Evolutionary conservation across 2,113 vertebrate genomes (phyloP).

Genomic region (Hassar affinis): DNA sequence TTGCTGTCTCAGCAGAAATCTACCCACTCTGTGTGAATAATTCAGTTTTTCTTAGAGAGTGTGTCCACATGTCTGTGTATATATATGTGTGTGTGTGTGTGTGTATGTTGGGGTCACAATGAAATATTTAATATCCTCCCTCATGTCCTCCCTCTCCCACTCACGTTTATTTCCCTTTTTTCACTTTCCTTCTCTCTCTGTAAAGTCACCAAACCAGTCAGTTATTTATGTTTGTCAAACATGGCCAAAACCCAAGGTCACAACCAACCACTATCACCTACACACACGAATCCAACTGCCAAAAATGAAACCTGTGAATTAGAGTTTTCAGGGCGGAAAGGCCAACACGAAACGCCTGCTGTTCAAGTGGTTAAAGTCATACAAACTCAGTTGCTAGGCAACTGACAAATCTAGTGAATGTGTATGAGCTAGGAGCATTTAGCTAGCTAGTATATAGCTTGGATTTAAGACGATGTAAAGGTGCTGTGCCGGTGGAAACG

Average conservation of each 20-base stretch:
- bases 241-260: slow-evolving; percentile 24
- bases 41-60: slow-evolving; percentile 63
- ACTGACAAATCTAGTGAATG: not conserved
- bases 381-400: not conserved
- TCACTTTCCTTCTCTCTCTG: slow-evolving; percentile 44
- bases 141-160: slow-evolving; percentile 22
- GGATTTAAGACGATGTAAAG: not conserved
- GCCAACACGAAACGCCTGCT: not conserved
- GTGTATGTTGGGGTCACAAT: slow-evolving; percentile 56
- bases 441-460: not conserved
- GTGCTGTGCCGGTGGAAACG: not conserved
- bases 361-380: not conserved
- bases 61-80: slow-evolving; percentile 48
- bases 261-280: not conserved
- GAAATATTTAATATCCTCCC: slow-evolving; percentile 74
- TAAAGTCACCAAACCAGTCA: not conserved
- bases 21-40: slow-evolving; percentile 68
- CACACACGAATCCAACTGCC: not conserved
- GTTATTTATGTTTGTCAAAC: slow-evolving; percentile 16
- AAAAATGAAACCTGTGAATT: not conserved
- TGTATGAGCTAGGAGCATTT: not conserved
- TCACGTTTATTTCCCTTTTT: slow-evolving; percentile 22
- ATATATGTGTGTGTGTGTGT: slow-evolving; percentile 44
- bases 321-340: not conserved
- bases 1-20: slow-evolving; percentile 67